Percentiles rank a stretch among this genome's conserved stretches.
Conservation (phyloP, 2,888 invertebrate species). For the Agrypnus murinus region DNA sequence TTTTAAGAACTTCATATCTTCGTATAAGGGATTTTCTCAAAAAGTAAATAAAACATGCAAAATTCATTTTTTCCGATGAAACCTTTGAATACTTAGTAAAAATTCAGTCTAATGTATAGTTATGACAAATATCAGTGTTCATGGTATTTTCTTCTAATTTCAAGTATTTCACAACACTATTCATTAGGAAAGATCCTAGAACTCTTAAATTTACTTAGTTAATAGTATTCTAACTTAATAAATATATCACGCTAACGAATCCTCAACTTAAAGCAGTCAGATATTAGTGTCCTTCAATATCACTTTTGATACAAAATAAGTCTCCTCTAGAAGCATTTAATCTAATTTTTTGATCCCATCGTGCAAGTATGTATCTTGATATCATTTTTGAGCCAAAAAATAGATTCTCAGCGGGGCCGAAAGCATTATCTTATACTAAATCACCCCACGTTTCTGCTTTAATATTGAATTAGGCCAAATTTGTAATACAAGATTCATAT, state of each 20-base stretch:
- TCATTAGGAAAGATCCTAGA: conserved; percentile 10
- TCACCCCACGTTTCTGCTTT: too few species aligned
- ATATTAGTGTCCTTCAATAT: conserved; percentile 27
- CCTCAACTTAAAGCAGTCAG: conserved; percentile 21
- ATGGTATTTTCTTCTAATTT: too few species aligned
- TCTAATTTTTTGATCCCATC: conserved; percentile 47
- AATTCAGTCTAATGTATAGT: too few species aligned
- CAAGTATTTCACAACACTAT: too few species aligned
- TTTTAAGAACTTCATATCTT: too few species aligned
- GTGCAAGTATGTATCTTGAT: conserved; percentile 39
- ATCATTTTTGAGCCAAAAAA: conserved; percentile 32
- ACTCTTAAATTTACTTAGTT: conserved; percentile 12
- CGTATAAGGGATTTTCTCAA: too few species aligned
- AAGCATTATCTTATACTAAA: background rate
- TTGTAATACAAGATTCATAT: too few species aligned
- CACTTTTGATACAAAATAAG: conserved; percentile 41
- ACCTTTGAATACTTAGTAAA: too few species aligned
- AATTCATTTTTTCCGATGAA: too few species aligned
- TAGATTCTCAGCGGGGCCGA: conserved; percentile 1
- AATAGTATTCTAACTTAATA: conserved; percentile 5
- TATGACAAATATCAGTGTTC: too few species aligned
- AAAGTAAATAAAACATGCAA: too few species aligned
- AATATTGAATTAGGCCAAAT: conserved; percentile 10
- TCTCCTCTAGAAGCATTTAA: conserved; percentile 37
- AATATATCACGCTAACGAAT: conserved; percentile 22